Evolutionary conservation across 2,888 invertebrate species (phyloP).

Genomic region (Synanthedon tipuliformis): DNA sequence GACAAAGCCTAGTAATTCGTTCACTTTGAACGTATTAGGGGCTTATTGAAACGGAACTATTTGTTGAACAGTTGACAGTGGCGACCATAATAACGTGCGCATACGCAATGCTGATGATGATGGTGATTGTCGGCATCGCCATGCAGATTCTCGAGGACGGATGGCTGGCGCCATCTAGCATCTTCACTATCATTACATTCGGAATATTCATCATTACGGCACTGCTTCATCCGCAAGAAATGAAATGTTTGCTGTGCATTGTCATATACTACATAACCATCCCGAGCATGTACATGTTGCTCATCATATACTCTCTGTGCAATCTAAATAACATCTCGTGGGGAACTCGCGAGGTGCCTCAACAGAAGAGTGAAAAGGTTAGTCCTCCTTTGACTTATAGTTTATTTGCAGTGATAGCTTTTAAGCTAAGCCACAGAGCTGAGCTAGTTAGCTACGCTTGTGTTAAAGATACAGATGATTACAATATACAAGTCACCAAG

Average conservation of each 20-base stretch:
- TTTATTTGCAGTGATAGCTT: too few relatives aligned
- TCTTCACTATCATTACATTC: conserved; percentile 84
- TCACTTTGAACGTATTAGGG: too few relatives aligned
- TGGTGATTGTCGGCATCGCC: conserved; percentile 83
- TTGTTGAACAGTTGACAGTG: conserved; percentile 70
- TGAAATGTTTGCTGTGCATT: conserved; percentile 79
- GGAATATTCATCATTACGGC: conserved; percentile 75
- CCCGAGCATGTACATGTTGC: conserved; percentile 93
- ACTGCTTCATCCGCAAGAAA: conserved; percentile 82
- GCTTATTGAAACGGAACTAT: background rate
- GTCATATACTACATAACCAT: conserved; percentile 87
- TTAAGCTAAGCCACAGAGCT: too few relatives aligned
- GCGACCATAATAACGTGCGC: conserved; percentile 81
- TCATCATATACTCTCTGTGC: conserved; percentile 91
- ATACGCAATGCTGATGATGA: conserved; percentile 89
- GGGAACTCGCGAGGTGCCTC: conserved; percentile 88
- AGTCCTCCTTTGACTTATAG: background rate
- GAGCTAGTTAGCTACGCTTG: too few relatives aligned
- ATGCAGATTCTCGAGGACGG: conserved; percentile 85
- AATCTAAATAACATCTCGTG: conserved; percentile 94
- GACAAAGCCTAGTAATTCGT: too few relatives aligned
- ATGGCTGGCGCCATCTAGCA: conserved; percentile 81
- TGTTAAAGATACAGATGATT: too few relatives aligned
- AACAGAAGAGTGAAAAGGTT: conserved; percentile 53
- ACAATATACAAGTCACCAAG: too few relatives aligned